Evolutionary conservation across 2,888 invertebrate species (phyloP).

Genomic region (Gryllus longicercus): DNA sequence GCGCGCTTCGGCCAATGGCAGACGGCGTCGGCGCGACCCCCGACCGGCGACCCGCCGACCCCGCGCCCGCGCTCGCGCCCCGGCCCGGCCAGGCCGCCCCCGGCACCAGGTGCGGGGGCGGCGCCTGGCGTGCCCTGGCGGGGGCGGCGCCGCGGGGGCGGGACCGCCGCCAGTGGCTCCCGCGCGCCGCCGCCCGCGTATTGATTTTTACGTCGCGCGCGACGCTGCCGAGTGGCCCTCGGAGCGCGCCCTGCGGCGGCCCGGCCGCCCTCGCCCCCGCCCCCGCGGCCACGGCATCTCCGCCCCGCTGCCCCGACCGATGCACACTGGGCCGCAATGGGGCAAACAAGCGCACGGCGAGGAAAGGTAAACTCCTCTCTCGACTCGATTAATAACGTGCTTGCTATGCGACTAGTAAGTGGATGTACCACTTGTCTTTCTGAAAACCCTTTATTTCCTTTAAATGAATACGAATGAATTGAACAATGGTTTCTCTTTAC

Average conservation of each 20-base stretch:
- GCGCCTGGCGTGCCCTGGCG: background rate
- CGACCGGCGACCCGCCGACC: background rate
- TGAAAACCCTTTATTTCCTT: too few species aligned
- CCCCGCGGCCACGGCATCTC: too few species aligned
- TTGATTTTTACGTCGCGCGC: slow-evolving; percentile 1
- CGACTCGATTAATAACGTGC: too few species aligned
- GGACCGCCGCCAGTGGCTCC: background rate
- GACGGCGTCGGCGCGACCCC: background rate
- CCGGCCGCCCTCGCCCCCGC: background rate
- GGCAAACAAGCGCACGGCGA: too few species aligned
- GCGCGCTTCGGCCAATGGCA: background rate
- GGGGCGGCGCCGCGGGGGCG: background rate
- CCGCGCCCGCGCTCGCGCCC: background rate
- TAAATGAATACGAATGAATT: too few species aligned
- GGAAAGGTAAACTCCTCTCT: too few species aligned
- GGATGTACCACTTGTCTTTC: too few species aligned
- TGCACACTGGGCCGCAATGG: too few species aligned
- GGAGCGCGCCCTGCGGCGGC: background rate
- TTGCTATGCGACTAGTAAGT: too few species aligned
- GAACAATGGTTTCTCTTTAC: too few species aligned
- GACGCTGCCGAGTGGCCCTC: background rate
- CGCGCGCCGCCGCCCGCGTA: background rate
- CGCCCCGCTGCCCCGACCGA: too few species aligned
- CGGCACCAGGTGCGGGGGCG: slow-evolving; percentile 8
- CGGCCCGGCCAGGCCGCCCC: background rate